These are phyloP conservation scores for Brachionus calyciflorus DNA, from an alignment of 1,140 invertebrate species.

Conservation along the genomic window DNA sequence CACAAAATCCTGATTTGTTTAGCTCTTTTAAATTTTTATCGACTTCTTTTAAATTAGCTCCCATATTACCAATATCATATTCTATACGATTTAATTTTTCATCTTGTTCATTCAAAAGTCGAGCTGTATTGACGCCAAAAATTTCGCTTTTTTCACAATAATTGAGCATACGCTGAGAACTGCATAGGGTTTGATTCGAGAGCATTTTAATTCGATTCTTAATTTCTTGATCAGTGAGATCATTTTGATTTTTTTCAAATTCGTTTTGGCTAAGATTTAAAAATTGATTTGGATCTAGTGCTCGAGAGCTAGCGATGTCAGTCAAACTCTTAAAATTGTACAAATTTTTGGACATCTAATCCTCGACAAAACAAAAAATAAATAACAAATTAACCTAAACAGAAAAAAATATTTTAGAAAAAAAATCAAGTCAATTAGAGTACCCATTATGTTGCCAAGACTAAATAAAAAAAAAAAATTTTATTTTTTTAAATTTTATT, in stretches of 20 bases:
- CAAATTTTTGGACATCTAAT: too few relatives aligned
- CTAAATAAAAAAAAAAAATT: not conserved
- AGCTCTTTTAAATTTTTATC: constrained; percentile 22
- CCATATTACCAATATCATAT: not conserved
- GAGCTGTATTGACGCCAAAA: not conserved
- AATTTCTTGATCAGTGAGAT: constrained; percentile 8
- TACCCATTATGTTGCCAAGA: constrained; percentile 15
- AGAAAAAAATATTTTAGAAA: too few relatives aligned
- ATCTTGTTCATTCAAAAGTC: constrained; percentile 4
- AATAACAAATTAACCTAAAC: too few relatives aligned
- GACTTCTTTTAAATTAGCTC: not conserved
- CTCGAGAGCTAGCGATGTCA: not conserved
- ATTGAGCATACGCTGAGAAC: constrained; percentile 24
- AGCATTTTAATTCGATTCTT: not conserved
- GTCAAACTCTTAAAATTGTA: not conserved
- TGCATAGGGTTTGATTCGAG: constrained; percentile 2
- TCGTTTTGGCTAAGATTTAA: not conserved
- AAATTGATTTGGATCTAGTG: too few relatives aligned
- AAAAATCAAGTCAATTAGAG: not conserved
- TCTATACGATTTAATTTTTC: constrained; percentile 10
- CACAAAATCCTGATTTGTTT: constrained; percentile 3
- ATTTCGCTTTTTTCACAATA: constrained; percentile 29
- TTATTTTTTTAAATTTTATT: constrained; percentile 13
- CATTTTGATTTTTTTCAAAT: not conserved
- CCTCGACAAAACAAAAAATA: not conserved